phyloP scores from a whole-genome alignment of 2,888 invertebrate species.

The Synanthedon vespiformis region DNA sequence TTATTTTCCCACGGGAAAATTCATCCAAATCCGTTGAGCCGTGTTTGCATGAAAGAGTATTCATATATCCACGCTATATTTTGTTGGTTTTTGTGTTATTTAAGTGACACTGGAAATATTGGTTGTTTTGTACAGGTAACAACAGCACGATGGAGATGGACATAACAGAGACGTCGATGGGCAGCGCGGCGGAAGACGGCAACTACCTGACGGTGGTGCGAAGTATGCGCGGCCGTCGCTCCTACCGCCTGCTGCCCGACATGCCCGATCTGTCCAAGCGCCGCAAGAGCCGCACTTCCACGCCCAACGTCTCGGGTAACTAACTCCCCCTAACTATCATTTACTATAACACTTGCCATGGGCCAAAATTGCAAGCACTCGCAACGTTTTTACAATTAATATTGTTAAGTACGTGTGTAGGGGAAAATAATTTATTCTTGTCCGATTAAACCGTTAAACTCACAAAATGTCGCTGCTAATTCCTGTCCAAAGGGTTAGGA shows the following conservation, averaged over 20 bases:
- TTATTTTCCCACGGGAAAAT: too few relatives aligned
- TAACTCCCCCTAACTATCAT: background rate
- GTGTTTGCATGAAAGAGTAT: too few relatives aligned
- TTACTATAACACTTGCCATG: too few relatives aligned
- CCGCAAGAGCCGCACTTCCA: background rate
- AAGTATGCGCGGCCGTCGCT: slow-evolving; percentile 42
- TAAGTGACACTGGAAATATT: too few relatives aligned
- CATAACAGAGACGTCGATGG: slow-evolving; percentile 40
- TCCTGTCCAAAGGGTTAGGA: too few relatives aligned
- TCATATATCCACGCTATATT: too few relatives aligned
- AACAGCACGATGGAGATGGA: slow-evolving; percentile 67
- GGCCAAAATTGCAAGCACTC: too few relatives aligned
- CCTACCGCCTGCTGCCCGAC: slow-evolving; percentile 49
- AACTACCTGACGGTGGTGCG: slow-evolving; percentile 40
- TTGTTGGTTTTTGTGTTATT: too few relatives aligned
- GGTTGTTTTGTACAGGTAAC: slow-evolving; percentile 31
- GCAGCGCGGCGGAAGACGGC: slow-evolving; percentile 27
- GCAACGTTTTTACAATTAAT: too few relatives aligned
- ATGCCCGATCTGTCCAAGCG: slow-evolving; percentile 13
- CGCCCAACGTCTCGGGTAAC: background rate
- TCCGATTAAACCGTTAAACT: too few relatives aligned
- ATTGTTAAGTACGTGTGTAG: background rate
- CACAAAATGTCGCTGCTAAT: too few relatives aligned
- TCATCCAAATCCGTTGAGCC: too few relatives aligned
- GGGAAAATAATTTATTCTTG: background rate